phyloP scores from a whole-genome alignment of 2,888 invertebrate genomes.

The Electrophaes corylata region DNA sequence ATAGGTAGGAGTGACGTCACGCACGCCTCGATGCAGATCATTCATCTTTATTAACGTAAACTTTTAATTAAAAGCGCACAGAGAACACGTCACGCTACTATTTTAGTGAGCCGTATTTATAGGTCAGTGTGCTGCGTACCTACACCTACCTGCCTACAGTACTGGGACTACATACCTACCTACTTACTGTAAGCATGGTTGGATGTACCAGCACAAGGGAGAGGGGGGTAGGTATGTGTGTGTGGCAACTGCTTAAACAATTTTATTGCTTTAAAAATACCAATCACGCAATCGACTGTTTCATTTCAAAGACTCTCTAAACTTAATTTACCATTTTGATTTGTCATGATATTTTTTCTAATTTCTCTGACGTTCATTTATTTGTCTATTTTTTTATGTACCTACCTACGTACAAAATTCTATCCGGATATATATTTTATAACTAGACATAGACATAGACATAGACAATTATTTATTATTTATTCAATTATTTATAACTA shows the following conservation, averaged over 20 bases:
- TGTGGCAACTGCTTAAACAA: background rate
- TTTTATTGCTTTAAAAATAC: background rate
- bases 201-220: no score
- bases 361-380: no score
- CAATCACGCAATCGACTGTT: background rate
- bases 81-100: slow-evolving; percentile 12
- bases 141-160: background rate
- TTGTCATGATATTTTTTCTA: no score
- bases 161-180: no score
- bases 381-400: no score
- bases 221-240: background rate
- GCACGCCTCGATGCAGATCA: background rate
- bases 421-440: no score
- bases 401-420: no score
- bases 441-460: no score
- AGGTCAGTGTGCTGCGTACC: background rate
- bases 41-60: slow-evolving; percentile 6
- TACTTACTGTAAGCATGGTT: no score
- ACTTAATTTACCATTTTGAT: no score
- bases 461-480: no score
- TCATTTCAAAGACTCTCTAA: background rate
- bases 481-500: no score
- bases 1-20: slow-evolving; percentile 2
- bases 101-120: slow-evolving; percentile 12
- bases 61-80: slow-evolving; percentile 8